phyloP scores from a whole-genome alignment of 2,797 vertebrate species.

The Lateolabrax maculatus region DNA sequence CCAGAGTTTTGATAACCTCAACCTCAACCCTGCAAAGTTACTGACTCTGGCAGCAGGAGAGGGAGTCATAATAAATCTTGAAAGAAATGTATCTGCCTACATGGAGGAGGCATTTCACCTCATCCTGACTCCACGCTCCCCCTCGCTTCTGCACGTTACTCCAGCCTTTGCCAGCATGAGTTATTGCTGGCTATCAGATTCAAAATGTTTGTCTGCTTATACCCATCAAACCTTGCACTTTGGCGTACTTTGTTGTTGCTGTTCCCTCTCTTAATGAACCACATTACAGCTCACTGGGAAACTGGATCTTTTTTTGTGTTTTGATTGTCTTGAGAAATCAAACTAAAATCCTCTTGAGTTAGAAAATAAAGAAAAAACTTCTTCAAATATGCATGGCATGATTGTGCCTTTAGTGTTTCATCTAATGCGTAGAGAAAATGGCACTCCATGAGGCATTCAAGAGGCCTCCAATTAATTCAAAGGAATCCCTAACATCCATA shows the following conservation, averaged over 20 bases:
- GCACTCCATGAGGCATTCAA: slow-evolving; percentile 33
- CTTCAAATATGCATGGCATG: slow-evolving; percentile 16
- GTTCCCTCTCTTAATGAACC: slow-evolving; percentile 30
- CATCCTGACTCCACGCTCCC: not conserved
- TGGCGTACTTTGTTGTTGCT: not conserved
- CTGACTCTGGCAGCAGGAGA: slow-evolving; percentile 9
- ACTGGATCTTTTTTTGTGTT: not conserved
- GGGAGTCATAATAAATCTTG: slow-evolving; percentile 43
- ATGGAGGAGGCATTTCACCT: slow-evolving; percentile 21
- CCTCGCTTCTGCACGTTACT: slow-evolving; percentile 4
- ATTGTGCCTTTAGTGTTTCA: slow-evolving; percentile 2
- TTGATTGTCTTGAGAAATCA: slow-evolving; percentile 19
- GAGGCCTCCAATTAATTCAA: slow-evolving; percentile 66
- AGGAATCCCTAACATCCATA: slow-evolving; percentile 65
- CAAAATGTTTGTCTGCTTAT: slow-evolving; percentile 5
- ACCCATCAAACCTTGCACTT: slow-evolving; percentile 13
- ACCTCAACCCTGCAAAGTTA: slow-evolving; percentile 27
- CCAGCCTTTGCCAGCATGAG: not conserved
- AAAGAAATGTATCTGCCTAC: slow-evolving; percentile 20
- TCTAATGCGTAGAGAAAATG: slow-evolving; percentile 30
- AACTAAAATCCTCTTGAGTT: slow-evolving; percentile 21
- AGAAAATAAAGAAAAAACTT: not conserved
- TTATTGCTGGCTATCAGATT: slow-evolving; percentile 20
- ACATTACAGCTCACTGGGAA: not conserved
- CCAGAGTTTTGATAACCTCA: slow-evolving; percentile 41